Conservation (phyloP, 2,888 invertebrate species). For the Ichneumon xanthorius region DNA sequence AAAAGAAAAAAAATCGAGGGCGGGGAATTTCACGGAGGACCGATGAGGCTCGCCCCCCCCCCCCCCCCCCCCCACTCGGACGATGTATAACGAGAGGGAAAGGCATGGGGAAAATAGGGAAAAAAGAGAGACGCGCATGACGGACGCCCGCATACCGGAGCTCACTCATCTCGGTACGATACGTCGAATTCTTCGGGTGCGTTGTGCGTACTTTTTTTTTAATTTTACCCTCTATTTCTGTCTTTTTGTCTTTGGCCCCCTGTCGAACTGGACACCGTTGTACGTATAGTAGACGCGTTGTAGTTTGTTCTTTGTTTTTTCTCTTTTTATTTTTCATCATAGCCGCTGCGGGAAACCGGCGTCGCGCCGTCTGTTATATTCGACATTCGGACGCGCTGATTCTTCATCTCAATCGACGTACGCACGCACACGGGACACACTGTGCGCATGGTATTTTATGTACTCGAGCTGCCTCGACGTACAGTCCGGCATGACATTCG, state of each 20-base stretch:
- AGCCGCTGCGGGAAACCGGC: constrained; percentile 25
- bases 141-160: constrained; percentile 33
- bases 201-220: constrained; percentile 30
- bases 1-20: constrained; percentile 33
- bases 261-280: constrained; percentile 33
- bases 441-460: constrained; percentile 17
- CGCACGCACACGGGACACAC: background rate
- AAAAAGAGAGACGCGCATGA: constrained; percentile 29
- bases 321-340: constrained; percentile 7
- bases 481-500: constrained; percentile 2
- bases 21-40: constrained; percentile 12
- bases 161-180: constrained; percentile 24
- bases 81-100: constrained; percentile 40
- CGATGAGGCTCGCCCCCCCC: background rate
- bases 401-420: constrained; percentile 45
- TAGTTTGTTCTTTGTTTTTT: constrained; percentile 9
- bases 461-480: constrained; percentile 12
- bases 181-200: constrained; percentile 4
- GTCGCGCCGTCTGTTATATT: constrained; percentile 43
- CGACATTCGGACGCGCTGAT: constrained; percentile 42
- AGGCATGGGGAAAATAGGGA: background rate
- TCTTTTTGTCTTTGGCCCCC: constrained; percentile 31
- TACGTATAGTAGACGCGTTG: constrained; percentile 16
- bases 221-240: constrained; percentile 30
- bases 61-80: constrained; percentile 2